These are phyloP conservation scores for Gisinianus flammeolus DNA, from an alignment of 2,888 invertebrate genomes.

Conservation along the genomic window DNA sequence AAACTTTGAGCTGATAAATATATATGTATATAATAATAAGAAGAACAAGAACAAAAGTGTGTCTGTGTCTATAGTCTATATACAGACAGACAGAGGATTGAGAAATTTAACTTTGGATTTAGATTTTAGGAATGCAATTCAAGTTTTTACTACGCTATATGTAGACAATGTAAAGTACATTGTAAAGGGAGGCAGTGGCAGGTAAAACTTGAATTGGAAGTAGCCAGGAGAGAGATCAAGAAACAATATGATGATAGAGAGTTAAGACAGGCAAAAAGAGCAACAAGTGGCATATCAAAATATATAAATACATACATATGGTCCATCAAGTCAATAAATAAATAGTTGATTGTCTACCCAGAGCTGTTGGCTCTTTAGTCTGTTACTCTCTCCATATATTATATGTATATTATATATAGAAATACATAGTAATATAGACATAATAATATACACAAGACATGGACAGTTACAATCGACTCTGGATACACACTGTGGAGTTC, in stretches of 20 bases:
- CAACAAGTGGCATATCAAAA: slow-evolving; percentile 7
- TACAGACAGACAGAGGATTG: slow-evolving; percentile 7
- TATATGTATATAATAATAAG: not conserved
- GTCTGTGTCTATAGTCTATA: too few species aligned
- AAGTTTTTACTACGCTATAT: slow-evolving; percentile 7
- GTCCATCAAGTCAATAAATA: slow-evolving; percentile 34
- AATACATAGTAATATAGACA: too few species aligned
- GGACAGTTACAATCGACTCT: not conserved
- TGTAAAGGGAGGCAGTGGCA: too few species aligned
- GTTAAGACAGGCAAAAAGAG: slow-evolving; percentile 10
- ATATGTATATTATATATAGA: too few species aligned
- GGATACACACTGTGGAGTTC: slow-evolving; percentile 18
- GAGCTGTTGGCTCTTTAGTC: not conserved
- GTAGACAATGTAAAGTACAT: not conserved
- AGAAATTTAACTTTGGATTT: not conserved
- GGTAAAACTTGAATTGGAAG: too few species aligned
- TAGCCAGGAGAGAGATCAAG: too few species aligned
- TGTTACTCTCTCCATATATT: not conserved
- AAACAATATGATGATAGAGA: too few species aligned
- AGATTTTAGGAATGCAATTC: slow-evolving; percentile 11
- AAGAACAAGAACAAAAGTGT: not conserved
- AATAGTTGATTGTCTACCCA: slow-evolving; percentile 27
- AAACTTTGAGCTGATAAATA: too few species aligned
- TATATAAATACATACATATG: not conserved
- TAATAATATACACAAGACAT: not conserved